Percentiles rank a stretch among this genome's conserved stretches.
These are phyloP conservation scores for Nesogale talazaci DNA, from an alignment of 2,113 vertebrate genomes.

Conservation along the genomic window DNA sequence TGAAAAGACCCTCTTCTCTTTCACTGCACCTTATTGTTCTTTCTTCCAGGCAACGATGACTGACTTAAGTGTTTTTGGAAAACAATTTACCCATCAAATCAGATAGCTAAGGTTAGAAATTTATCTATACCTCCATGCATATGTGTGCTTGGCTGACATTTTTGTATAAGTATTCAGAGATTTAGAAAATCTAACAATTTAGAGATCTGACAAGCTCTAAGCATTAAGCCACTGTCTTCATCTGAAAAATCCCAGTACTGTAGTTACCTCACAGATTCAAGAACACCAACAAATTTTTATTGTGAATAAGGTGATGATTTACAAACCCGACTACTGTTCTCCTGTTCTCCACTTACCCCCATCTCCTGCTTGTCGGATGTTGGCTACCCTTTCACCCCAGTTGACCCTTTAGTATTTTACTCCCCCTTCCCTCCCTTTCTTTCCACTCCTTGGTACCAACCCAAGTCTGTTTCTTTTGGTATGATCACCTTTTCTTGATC, in stretches of 20 bases:
- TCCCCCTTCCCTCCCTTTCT: too few species aligned
- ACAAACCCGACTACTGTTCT: too few species aligned
- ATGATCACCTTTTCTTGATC: too few species aligned
- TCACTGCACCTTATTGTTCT: background rate
- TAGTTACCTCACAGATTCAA: too few species aligned
- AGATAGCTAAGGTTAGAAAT: background rate
- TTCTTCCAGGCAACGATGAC: conserved; percentile 10
- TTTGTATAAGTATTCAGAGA: background rate
- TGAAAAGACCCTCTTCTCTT: conserved; percentile 11
- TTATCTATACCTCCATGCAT: background rate
- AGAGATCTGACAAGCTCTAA: background rate
- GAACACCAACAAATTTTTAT: too few species aligned
- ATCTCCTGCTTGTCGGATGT: too few species aligned
- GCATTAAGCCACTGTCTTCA: background rate
- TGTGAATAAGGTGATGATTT: too few species aligned
- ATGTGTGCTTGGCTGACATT: background rate
- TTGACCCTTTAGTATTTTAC: too few species aligned
- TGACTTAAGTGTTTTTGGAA: conserved; percentile 9
- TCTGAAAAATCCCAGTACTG: background rate
- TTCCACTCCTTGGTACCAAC: too few species aligned
- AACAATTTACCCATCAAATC: conserved; percentile 39
- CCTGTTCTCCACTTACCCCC: too few species aligned
- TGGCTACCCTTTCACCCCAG: too few species aligned
- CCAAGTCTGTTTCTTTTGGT: too few species aligned
- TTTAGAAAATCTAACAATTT: background rate